phyloP scores from a whole-genome alignment of 2,113 vertebrate genomes.

The Proterorhinus semilunaris region DNA sequence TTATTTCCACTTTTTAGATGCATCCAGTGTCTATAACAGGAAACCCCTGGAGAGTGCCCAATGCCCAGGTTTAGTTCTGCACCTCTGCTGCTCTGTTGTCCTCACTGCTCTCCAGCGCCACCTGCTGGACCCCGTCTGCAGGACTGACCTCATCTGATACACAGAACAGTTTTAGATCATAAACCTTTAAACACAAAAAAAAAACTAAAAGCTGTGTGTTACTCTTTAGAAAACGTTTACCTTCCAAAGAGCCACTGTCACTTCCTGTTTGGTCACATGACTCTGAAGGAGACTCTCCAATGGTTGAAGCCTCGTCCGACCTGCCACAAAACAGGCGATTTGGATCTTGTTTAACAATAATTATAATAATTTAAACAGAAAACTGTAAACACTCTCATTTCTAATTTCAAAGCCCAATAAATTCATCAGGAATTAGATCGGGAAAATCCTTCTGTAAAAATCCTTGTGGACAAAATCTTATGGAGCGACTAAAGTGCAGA shows the following conservation, averaged over 20 bases:
- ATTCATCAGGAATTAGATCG: too few relatives aligned
- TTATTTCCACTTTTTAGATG: too few relatives aligned
- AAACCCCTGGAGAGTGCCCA: too few relatives aligned
- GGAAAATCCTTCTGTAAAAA: too few relatives aligned
- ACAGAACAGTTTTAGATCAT: neutral
- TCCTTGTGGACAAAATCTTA: too few relatives aligned
- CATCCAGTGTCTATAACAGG: too few relatives aligned
- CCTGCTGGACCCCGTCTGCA: slow-evolving; percentile 35
- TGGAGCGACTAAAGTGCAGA: too few relatives aligned
- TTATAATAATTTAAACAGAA: too few relatives aligned
- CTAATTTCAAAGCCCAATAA: too few relatives aligned
- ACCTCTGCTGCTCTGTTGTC: slow-evolving; percentile 71
- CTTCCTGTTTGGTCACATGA: slow-evolving; percentile 39
- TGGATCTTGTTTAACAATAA: too few relatives aligned
- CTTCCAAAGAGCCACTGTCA: slow-evolving; percentile 10
- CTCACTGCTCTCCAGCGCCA: slow-evolving; percentile 47
- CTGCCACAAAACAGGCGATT: slow-evolving; percentile 16
- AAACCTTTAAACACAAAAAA: neutral
- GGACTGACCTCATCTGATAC: neutral
- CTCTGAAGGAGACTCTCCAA: neutral
- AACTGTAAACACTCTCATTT: too few relatives aligned
- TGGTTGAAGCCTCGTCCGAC: slow-evolving; percentile 10
- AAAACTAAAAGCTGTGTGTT: neutral
- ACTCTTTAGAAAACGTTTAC: slow-evolving; percentile 5
- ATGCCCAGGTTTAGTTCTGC: neutral